Evolutionary conservation across 2,888 invertebrate genomes (phyloP), one percentile per base, ranked within the genome.

Genomic region (Uloborus plumipes): DNA sequence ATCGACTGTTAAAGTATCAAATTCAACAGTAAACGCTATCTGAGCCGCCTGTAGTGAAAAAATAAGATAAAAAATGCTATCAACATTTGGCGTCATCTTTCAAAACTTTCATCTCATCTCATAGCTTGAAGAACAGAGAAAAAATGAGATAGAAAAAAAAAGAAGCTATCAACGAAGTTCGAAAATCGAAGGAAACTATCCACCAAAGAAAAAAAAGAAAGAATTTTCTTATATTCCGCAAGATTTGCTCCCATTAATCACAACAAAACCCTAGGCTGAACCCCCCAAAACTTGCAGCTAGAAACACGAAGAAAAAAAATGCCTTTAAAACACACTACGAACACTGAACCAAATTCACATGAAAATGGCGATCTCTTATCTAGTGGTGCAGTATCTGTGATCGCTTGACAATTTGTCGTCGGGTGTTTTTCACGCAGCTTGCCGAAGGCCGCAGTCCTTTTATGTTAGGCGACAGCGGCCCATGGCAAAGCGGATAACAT

Each of bases 321-420:
- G 55, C 71, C 67, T 78, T 78, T 78, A 78, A 76, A 76, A 78
- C 62, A 78, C 64, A 69, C 76, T 61, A 22, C 53, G 65, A 58
- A 39, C 20, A 58, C 58, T 66, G 16, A 55, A 26, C 39, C 18
- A n/a, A 14, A 20, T 22, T 31, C 9, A 31, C n/a, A n/a, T n/a
- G 47, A 49, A 78, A 78, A 78, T 78, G 77, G 77, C 77, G 69
- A 58, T 49, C n/a, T 26, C 71, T 78, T 78, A 78, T 78, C 77
- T 78, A 58, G 64, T 78, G 64, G 67, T 71, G 71, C 77, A 78
- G 64, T 78, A 78, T 78, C 77, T 71, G 64, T 55, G 76, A 76
- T 67, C 73, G 73, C 69, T 81, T 81, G 80, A 81, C 80, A 81
- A 81, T 81, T 81, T 81, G 80, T 81, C 80, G 80, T 81, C 74